Percentiles rank a stretch among this genome's conserved stretches.
Evolutionary conservation across 1,140 invertebrate genomes (phyloP).

Genomic region (Drosophila nebulosa): DNA sequence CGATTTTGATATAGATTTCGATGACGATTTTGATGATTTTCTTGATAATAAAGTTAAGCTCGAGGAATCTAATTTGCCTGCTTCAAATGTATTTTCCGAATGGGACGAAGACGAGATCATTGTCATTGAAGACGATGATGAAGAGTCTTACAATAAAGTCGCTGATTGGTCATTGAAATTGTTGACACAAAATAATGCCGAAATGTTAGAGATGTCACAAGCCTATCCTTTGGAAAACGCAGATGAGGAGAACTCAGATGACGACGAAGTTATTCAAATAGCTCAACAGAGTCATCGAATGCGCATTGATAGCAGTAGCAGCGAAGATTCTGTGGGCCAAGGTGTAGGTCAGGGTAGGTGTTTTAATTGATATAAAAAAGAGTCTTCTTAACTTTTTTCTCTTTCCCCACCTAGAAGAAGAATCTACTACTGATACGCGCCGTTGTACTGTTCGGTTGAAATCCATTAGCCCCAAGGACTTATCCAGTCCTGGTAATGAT

Average conservation of each 20-base stretch:
- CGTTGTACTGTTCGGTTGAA: not conserved
- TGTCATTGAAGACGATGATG: constrained; percentile 45
- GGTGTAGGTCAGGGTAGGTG: not conserved
- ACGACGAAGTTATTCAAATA: not conserved
- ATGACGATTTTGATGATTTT: constrained; percentile 13
- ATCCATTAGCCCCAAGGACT: not conserved
- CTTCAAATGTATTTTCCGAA: not conserved
- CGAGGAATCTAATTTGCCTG: no score
- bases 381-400: not conserved
- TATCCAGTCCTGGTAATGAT: not conserved
- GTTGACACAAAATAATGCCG: constrained; percentile 41
- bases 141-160: constrained; percentile 55
- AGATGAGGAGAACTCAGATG: not conserved
- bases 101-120: constrained; percentile 39
- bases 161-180: constrained; percentile 64
- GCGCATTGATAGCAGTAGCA: constrained; percentile 25
- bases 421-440: not conserved
- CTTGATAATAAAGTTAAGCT: not conserved
- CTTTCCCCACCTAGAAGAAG: not conserved
- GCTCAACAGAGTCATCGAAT: not conserved
- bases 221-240: constrained; percentile 26
- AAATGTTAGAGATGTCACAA: constrained; percentile 35
- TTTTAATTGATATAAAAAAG: not conserved
- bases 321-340: constrained; percentile 2
- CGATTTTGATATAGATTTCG: not conserved